Conservation (phyloP, 1,140 invertebrate genomes). For the Akabosia matsudoensis region DNA sequence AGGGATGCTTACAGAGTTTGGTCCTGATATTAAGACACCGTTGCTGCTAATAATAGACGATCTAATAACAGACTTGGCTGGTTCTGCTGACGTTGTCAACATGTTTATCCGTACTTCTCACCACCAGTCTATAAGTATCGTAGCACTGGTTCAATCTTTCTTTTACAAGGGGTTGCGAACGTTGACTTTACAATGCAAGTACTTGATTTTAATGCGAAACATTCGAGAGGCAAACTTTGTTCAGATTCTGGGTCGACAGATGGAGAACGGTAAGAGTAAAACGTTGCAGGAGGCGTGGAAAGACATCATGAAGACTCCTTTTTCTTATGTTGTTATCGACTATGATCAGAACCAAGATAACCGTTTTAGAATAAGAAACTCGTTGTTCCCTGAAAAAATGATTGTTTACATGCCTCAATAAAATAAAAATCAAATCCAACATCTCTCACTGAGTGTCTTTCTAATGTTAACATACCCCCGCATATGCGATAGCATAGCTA, state of each 20-base stretch:
- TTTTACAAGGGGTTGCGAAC: constrained; percentile 1
- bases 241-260: not conserved
- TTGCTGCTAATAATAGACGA: not conserved
- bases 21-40: not conserved
- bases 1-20: not conserved
- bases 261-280: not conserved
- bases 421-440: no score
- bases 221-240: not conserved
- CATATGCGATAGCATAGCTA: no score
- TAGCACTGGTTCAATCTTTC: not conserved
- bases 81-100: not conserved
- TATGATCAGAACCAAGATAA: not conserved
- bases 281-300: not conserved
- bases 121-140: not conserved
- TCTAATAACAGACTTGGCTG: not conserved
- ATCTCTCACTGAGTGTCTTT: no score
- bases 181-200: not conserved
- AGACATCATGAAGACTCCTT: not conserved
- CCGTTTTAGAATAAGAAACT: not conserved
- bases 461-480: no score
- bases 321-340: not conserved
- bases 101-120: not conserved
- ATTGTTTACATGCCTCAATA: constrained; percentile 4
- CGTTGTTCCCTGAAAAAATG: constrained; percentile 10
- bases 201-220: not conserved